Evolutionary conservation across 2,888 invertebrate species (phyloP).

Genomic region (Phortica magna): DNA sequence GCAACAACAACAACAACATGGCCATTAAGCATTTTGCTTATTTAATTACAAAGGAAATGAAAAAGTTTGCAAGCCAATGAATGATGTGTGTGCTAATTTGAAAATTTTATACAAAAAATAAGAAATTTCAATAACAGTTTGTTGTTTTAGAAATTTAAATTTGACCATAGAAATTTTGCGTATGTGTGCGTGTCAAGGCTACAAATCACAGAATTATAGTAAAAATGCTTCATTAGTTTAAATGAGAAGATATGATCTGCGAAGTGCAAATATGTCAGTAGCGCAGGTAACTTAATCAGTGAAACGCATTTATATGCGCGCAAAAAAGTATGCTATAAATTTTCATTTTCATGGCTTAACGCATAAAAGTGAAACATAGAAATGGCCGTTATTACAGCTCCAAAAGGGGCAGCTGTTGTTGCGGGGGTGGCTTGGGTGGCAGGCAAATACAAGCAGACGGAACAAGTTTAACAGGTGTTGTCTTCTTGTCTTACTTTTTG

Average conservation of each 20-base stretch:
- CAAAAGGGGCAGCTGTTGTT: conserved; percentile 12
- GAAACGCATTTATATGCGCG: conserved; percentile 12
- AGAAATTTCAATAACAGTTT: background rate
- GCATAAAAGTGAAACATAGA: conserved; percentile 48
- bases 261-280: conserved; percentile 15
- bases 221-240: conserved; percentile 23
- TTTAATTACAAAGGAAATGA: too few relatives aligned
- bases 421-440: conserved; percentile 8
- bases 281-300: conserved; percentile 14
- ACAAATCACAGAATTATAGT: conserved; percentile 14
- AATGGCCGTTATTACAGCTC: conserved; percentile 12
- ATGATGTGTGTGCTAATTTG: too few relatives aligned
- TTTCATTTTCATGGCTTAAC: conserved; percentile 71
- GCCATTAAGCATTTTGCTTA: too few relatives aligned
- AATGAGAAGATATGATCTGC: conserved; percentile 21
- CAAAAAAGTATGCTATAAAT: conserved; percentile 56
- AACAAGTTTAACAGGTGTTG: conserved; percentile 37
- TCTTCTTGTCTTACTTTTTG: background rate
- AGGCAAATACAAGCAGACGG: conserved; percentile 42
- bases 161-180: background rate
- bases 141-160: background rate
- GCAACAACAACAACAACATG: too few relatives aligned
- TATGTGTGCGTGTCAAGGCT: background rate
- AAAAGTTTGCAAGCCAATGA: too few relatives aligned
- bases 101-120: too few relatives aligned